Conservation (phyloP, 1,140 invertebrate genomes). For the Zaprionus gabonicus region DNA sequence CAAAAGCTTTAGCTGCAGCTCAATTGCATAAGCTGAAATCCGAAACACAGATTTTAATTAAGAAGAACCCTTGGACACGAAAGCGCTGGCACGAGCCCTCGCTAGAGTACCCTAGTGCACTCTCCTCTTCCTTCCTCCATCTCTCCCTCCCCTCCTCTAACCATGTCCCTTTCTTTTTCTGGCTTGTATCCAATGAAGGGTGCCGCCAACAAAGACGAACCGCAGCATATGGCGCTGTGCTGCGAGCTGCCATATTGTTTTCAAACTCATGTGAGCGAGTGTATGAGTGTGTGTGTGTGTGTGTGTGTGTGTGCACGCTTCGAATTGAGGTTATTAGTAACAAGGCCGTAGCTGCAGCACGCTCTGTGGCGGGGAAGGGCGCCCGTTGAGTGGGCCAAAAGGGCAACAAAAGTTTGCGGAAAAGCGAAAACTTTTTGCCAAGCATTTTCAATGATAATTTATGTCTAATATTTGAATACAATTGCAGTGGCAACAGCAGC, state of each 20-base stretch:
- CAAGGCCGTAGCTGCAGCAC: conserved; percentile 65
- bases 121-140: background rate
- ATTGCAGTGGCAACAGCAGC: conserved; percentile 35
- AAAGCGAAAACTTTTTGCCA: conserved; percentile 57
- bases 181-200: conserved; percentile 17
- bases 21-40: background rate
- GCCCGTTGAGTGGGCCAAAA: background rate
- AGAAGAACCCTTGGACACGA: background rate
- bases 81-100: background rate
- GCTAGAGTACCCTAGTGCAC: background rate
- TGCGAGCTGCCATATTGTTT: conserved; percentile 53
- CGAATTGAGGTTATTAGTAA: conserved; percentile 81
- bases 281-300: conserved; percentile 22
- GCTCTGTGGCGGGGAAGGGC: background rate
- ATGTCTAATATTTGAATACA: conserved; percentile 78
- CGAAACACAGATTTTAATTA: conserved; percentile 6
- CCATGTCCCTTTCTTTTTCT: background rate
- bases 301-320: conserved; percentile 40
- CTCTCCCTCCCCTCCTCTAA: background rate
- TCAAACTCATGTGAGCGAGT: conserved; percentile 34
- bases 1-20: background rate
- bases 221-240: conserved; percentile 19
- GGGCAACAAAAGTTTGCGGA: conserved; percentile 44
- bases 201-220: conserved; percentile 18
- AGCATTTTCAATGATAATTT: conserved; percentile 69